Percentiles rank a stretch among this genome's conserved stretches.
Conservation (phyloP, 2,113 vertebrate species). For the Meleagris gallopavo region DNA sequence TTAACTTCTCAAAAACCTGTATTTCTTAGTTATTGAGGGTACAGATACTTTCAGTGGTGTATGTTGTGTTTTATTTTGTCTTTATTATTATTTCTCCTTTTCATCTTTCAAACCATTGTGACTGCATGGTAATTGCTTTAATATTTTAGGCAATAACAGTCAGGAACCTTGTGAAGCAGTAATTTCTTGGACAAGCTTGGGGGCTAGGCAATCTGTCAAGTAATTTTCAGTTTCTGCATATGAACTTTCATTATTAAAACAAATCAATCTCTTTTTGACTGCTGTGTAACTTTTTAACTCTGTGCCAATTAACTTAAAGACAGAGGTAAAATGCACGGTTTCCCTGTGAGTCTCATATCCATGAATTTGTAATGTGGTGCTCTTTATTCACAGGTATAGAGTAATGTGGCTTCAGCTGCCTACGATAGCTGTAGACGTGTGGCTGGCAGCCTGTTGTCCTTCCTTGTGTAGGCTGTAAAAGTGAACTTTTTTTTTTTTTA, state of each 20-base stretch:
- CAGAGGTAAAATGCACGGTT: background rate
- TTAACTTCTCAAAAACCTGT: background rate
- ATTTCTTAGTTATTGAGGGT: background rate
- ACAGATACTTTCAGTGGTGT: background rate
- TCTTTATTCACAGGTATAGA: background rate
- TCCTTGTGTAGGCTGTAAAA: background rate
- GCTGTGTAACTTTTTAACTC: constrained; percentile 1
- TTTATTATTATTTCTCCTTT: background rate
- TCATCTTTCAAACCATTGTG: background rate
- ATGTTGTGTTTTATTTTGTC: background rate
- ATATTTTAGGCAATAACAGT: constrained; percentile 9
- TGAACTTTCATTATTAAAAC: constrained; percentile 35
- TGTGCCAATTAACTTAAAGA: background rate
- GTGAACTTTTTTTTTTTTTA: background rate
- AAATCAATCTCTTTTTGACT: constrained; percentile 27
- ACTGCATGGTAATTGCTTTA: background rate
- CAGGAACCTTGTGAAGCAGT: constrained; percentile 1
- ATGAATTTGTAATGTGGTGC: background rate
- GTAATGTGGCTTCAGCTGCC: background rate
- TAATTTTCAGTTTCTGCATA: constrained; percentile 4
- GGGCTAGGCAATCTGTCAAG: constrained; percentile 19
- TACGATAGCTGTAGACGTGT: background rate
- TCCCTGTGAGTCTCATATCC: background rate
- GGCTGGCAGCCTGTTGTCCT: background rate
- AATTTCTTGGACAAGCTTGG: constrained; percentile 17